A percentile compares a stretch with the other conserved stretches of the same genome.
These are phyloP conservation scores for Prunella fulvescens DNA, from an alignment of 2,113 vertebrate genomes.

Conservation along the genomic window DNA sequence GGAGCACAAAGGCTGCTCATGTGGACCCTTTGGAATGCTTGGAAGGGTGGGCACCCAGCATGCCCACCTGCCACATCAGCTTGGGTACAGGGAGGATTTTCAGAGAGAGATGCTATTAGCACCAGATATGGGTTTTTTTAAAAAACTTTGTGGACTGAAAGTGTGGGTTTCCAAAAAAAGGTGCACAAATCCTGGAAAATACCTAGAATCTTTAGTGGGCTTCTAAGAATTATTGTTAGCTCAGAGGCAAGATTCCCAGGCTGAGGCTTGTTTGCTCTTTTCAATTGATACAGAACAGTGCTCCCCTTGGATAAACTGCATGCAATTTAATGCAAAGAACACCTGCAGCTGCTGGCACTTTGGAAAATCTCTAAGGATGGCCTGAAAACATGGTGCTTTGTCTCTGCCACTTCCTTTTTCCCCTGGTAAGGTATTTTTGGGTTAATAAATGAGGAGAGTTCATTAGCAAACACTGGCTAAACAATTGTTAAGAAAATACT, in stretches of 20 bases:
- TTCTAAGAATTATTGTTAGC: neutral
- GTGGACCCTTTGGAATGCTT: neutral
- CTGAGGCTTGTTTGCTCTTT: neutral
- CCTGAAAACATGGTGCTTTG: neutral
- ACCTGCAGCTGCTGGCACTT: neutral
- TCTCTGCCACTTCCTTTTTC: neutral
- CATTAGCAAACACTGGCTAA: neutral
- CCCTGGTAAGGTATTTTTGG: neutral
- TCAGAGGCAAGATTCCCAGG: neutral
- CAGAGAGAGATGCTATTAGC: neutral
- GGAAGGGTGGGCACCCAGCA: accelerated
- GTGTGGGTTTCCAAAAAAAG: neutral
- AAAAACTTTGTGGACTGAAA: neutral
- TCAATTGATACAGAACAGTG: neutral
- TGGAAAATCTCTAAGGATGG: neutral
- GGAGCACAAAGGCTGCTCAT: neutral
- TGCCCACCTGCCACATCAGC: accelerated
- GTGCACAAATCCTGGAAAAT: neutral
- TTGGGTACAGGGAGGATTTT: accelerated
- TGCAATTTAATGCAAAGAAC: neutral
- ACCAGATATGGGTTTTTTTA: neutral
- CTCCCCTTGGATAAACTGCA: neutral
- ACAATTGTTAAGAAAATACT: neutral
- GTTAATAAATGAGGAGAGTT: neutral
- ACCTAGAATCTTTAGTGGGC: neutral